phyloP scores from a whole-genome alignment of 1,140 invertebrate species.

The Neodiprion pinetum region DNA sequence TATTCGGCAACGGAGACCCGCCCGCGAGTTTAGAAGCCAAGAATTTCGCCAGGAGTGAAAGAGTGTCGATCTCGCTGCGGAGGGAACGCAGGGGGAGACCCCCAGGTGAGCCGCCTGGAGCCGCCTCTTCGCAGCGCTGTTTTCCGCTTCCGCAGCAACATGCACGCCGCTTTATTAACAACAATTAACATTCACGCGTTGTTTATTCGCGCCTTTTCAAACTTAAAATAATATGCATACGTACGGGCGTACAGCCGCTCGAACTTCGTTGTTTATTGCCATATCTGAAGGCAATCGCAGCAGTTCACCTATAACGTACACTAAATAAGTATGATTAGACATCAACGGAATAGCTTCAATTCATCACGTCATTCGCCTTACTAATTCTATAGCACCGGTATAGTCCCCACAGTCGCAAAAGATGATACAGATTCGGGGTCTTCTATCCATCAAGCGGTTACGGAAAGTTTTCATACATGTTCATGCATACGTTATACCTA shows the following conservation, averaged over 20 bases:
- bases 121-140: constrained; percentile 60
- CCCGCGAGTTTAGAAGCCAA: neutral
- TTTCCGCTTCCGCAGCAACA: constrained; percentile 61
- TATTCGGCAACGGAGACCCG: neutral
- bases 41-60: constrained; percentile 4
- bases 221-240: constrained; percentile 12
- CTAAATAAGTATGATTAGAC: neutral
- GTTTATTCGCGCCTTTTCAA: constrained; percentile 45
- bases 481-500: too few species aligned
- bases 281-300: too few species aligned
- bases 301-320: too few species aligned
- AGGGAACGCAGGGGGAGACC: constrained; percentile 17
- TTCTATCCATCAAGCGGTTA: too few species aligned
- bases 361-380: neutral
- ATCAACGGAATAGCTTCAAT: neutral
- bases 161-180: constrained; percentile 62
- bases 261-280: neutral
- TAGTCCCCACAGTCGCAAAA: too few species aligned
- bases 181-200: constrained; percentile 62
- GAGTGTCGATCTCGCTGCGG: constrained; percentile 14
- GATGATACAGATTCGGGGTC: too few species aligned
- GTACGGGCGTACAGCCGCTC: constrained; percentile 5
- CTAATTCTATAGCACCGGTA: too few species aligned
- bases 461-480: too few species aligned
- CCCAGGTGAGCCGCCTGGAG: constrained; percentile 46